Conservation (phyloP, 2,113 vertebrate species). For the Atractosteus spatula region DNA sequence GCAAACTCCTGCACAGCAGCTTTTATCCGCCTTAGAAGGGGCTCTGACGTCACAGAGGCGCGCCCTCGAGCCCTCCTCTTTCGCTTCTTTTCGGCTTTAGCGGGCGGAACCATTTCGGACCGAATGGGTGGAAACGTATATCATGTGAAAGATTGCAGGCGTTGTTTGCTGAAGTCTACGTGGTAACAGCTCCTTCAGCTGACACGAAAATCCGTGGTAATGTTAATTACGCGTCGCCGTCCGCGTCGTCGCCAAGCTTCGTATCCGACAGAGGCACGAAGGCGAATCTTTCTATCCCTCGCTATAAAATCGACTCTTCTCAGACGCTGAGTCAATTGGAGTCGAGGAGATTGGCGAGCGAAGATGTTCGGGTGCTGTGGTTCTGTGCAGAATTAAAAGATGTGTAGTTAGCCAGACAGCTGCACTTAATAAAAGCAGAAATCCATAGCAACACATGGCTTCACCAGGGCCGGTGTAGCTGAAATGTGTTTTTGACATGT, state of each 20-base stretch:
- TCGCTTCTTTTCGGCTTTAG: conserved; percentile 1
- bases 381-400: not conserved
- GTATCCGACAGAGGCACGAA: not conserved
- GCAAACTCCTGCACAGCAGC: conserved; percentile 36
- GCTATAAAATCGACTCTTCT: not conserved
- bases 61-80: conserved; percentile 2
- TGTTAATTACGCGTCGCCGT: no score
- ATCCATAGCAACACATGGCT: not conserved
- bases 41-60: conserved; percentile 28
- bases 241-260: not conserved
- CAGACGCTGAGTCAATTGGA: not conserved
- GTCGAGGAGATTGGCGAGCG: not conserved
- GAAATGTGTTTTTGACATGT: not conserved
- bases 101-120: conserved; percentile 32
- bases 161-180: no score
- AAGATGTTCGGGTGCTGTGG: not conserved
- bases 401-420: no score
- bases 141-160: no score
- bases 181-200: no score
- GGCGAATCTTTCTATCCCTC: not conserved
- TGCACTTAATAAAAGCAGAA: no score
- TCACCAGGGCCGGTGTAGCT: not conserved
- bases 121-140: not conserved
- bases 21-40: conserved; percentile 51
- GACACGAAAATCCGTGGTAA: no score